phyloP scores from a whole-genome alignment of 1,140 invertebrate species.

The Drosophila rufa region DNA sequence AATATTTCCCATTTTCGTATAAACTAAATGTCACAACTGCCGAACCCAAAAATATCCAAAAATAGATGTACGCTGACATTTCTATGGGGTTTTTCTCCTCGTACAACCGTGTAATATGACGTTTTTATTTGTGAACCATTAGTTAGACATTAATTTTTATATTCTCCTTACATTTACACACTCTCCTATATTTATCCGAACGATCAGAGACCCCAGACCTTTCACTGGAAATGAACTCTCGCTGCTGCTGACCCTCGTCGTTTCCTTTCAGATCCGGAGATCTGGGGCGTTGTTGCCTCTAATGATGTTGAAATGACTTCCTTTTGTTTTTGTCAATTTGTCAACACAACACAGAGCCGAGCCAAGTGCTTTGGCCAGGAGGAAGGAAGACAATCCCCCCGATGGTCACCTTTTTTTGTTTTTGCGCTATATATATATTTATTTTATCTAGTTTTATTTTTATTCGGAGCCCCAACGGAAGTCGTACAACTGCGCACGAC shows the following conservation, averaged over 20 bases:
- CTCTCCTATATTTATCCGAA: background rate
- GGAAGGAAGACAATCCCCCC: slow-evolving; percentile 31
- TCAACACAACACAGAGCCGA: slow-evolving; percentile 42
- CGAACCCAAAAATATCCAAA: slow-evolving; percentile 27
- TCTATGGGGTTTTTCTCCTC: slow-evolving; percentile 8
- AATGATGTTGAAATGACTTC: slow-evolving; percentile 71
- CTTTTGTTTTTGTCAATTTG: slow-evolving; percentile 63
- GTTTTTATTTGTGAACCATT: slow-evolving; percentile 35
- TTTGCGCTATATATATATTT: slow-evolving; percentile 5
- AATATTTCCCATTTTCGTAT: slow-evolving; percentile 19
- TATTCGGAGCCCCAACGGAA: slow-evolving; percentile 50
- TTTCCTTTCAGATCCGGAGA: slow-evolving; percentile 11
- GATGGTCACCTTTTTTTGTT: slow-evolving; percentile 45
- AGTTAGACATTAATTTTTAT: slow-evolving; percentile 12
- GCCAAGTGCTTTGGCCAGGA: background rate
- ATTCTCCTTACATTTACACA: background rate
- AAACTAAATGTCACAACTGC: background rate
- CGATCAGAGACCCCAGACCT: slow-evolving; percentile 9
- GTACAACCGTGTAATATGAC: slow-evolving; percentile 3
- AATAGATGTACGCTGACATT: slow-evolving; percentile 32
- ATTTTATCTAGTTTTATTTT: slow-evolving; percentile 24
- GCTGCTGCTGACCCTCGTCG: background rate
- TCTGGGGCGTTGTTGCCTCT: slow-evolving; percentile 7
- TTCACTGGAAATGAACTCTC: slow-evolving; percentile 14
- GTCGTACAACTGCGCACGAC: slow-evolving; percentile 58